Conservation (phyloP, 2,797 vertebrate genomes). For the Myripristis jacobus region DNA sequence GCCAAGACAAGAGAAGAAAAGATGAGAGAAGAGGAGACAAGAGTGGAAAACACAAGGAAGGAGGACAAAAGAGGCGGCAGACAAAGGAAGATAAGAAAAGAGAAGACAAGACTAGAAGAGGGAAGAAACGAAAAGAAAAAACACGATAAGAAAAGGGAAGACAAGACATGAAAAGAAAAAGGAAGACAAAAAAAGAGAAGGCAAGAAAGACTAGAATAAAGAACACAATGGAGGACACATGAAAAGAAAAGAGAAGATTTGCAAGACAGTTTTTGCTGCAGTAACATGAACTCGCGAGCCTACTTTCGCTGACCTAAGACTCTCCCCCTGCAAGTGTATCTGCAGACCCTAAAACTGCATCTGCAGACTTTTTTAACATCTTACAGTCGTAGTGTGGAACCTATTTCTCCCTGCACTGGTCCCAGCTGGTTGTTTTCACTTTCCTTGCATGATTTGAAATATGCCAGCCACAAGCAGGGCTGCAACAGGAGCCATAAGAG, state of each 20-base stretch:
- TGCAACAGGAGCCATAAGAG: slow-evolving; percentile 10
- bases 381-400: background rate
- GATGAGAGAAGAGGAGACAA: slow-evolving; percentile 4
- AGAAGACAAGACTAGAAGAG: too few relatives aligned
- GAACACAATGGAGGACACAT: too few relatives aligned
- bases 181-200: too few relatives aligned
- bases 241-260: slow-evolving; percentile 15
- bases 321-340: slow-evolving; percentile 31
- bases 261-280: slow-evolving; percentile 32
- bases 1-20: background rate
- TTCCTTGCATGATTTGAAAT: slow-evolving; percentile 12
- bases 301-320: slow-evolving; percentile 52
- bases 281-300: slow-evolving; percentile 30
- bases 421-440: slow-evolving; percentile 20
- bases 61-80: slow-evolving; percentile 1
- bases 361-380: slow-evolving; percentile 29
- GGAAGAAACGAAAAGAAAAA: too few relatives aligned
- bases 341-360: slow-evolving; percentile 40
- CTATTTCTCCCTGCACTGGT: slow-evolving; percentile 15
- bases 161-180: too few relatives aligned
- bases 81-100: too few relatives aligned
- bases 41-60: background rate
- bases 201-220: too few relatives aligned
- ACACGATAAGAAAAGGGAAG: too few relatives aligned
- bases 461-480: slow-evolving; percentile 39